These are phyloP conservation scores for Drosophila testacea DNA, from an alignment of 2,888 invertebrate species.

Conservation along the genomic window DNA sequence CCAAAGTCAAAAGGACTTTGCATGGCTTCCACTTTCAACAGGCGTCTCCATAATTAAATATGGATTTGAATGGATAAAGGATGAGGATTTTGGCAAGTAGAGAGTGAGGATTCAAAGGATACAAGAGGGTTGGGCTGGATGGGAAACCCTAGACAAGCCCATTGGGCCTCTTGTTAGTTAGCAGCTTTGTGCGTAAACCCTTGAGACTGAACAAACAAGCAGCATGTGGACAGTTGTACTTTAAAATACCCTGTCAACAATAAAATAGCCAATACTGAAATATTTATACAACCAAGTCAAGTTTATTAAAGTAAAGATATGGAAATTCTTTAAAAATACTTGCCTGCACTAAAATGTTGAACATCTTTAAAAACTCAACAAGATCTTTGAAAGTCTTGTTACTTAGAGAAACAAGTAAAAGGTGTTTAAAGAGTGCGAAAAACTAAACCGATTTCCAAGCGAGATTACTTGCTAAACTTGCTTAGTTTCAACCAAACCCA, in stretches of 20 bases:
- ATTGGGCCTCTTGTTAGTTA: conserved; percentile 52
- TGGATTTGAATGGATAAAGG: conserved; percentile 53
- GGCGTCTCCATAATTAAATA: conserved; percentile 69
- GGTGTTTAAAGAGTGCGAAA: too few species aligned
- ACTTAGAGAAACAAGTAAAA: too few species aligned
- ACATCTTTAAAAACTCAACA: too few species aligned
- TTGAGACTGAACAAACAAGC: conserved; percentile 18
- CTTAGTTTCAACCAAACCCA: too few species aligned
- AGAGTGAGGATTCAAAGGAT: background rate
- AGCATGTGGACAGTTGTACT: background rate
- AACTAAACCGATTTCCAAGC: too few species aligned
- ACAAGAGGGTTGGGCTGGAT: background rate
- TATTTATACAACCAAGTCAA: background rate
- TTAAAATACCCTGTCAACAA: conserved; percentile 17
- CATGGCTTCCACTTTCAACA: conserved; percentile 11
- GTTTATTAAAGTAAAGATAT: background rate
- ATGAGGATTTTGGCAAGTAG: background rate
- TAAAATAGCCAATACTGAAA: background rate
- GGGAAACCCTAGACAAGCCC: conserved; percentile 17
- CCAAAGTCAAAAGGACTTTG: conserved; percentile 39
- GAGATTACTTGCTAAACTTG: too few species aligned
- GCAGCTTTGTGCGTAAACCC: conserved; percentile 59
- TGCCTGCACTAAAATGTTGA: too few species aligned
- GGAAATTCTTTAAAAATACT: background rate
- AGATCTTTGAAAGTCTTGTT: too few species aligned